phyloP scores from a whole-genome alignment of 1,140 invertebrate species.

The Leucophenga varia region DNA sequence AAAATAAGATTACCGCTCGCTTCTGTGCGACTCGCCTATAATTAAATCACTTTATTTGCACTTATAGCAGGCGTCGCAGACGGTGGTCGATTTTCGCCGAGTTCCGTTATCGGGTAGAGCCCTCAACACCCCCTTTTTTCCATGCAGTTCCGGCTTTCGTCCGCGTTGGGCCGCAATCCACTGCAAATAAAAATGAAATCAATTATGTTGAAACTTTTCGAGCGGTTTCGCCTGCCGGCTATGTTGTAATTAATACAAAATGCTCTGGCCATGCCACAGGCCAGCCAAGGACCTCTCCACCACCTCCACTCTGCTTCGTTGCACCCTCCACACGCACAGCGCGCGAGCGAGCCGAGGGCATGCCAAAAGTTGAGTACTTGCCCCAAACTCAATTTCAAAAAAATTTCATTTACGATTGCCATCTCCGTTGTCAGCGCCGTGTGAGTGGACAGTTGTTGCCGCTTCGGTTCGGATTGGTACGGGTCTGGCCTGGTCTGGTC shows the following conservation, averaged over 20 bases:
- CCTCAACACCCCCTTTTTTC: slow-evolving; percentile 1
- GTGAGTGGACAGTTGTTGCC: slow-evolving; percentile 43
- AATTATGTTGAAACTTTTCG: slow-evolving; percentile 46
- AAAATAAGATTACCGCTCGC: not conserved
- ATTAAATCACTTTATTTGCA: slow-evolving; percentile 43
- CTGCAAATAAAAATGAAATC: slow-evolving; percentile 43
- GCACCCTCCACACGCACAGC: not conserved
- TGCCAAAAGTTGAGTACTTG: slow-evolving; percentile 47
- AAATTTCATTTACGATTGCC: slow-evolving; percentile 51
- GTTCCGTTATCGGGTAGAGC: slow-evolving; percentile 15
- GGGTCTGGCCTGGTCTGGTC: not conserved
- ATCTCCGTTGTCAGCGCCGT: slow-evolving; percentile 22
- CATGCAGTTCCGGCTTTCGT: not conserved
- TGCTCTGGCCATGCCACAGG: slow-evolving; percentile 22
- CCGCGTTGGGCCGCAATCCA: slow-evolving; percentile 7
- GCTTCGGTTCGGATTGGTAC: not conserved
- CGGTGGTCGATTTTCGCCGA: slow-evolving; percentile 8
- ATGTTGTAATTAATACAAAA: slow-evolving; percentile 52
- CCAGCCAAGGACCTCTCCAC: not conserved
- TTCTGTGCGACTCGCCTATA: slow-evolving; percentile 23
- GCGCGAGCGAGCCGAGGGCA: slow-evolving; percentile 21
- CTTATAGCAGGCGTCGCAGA: slow-evolving; percentile 19
- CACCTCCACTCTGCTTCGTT: slow-evolving; percentile 4
- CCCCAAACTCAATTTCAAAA: slow-evolving; percentile 44
- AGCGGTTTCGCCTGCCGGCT: slow-evolving; percentile 29